A percentile compares a stretch with the other conserved stretches of the same genome.
These are phyloP conservation scores for Anser cygnoides DNA, from an alignment of 2,113 vertebrate genomes.

Conservation along the genomic window DNA sequence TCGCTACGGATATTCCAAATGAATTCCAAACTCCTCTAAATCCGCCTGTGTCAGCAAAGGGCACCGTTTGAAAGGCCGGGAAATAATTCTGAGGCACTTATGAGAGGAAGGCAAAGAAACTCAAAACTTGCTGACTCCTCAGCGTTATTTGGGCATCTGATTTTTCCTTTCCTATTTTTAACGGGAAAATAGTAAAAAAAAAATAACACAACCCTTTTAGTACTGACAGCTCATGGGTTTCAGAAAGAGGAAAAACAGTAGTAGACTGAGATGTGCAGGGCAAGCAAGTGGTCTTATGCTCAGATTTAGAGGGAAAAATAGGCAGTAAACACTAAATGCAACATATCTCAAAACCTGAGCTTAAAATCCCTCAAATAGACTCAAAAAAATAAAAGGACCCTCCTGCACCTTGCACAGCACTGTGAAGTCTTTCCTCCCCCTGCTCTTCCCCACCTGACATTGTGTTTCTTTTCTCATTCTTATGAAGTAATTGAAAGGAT, in stretches of 20 bases:
- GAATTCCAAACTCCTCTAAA: conserved; percentile 1
- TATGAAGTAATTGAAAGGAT: background rate
- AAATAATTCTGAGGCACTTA: background rate
- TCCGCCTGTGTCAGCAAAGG: conserved; percentile 62
- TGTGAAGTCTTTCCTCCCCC: background rate
- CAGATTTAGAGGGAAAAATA: background rate
- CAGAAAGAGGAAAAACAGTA: background rate
- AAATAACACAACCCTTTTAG: background rate
- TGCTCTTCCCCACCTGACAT: background rate
- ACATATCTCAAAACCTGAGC: background rate
- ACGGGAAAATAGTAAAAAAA: background rate
- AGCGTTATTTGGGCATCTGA: background rate
- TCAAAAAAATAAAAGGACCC: background rate
- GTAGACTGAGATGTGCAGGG: background rate
- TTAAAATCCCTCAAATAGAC: background rate
- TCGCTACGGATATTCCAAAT: conserved; percentile 61
- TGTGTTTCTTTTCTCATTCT: background rate
- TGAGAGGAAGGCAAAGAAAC: background rate
- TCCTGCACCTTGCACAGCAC: background rate
- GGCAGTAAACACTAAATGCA: background rate
- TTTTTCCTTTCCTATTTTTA: background rate
- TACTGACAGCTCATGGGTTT: background rate
- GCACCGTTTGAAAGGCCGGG: background rate
- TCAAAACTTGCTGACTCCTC: background rate
- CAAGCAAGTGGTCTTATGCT: background rate